Percentiles rank a stretch among this genome's conserved stretches.
Evolutionary conservation across 2,888 invertebrate genomes (phyloP).

Genomic region (Microchrysa polita): DNA sequence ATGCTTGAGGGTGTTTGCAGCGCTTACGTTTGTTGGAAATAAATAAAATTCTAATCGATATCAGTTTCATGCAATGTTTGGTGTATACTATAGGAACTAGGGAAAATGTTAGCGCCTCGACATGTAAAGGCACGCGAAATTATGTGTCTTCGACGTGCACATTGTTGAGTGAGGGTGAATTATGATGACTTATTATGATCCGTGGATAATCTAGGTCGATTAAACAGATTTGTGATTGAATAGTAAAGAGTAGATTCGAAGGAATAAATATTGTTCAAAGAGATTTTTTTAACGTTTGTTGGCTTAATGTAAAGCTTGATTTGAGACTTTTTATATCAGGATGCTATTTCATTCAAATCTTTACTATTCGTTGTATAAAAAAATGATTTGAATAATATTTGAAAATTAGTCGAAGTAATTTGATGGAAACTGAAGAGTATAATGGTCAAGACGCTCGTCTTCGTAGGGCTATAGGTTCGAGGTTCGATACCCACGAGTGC

Average conservation of each 20-base stretch:
- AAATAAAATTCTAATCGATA: slow-evolving; percentile 25
- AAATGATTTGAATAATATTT: too few relatives aligned
- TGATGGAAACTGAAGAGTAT: too few relatives aligned
- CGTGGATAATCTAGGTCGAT: background rate
- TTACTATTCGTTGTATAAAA: too few relatives aligned
- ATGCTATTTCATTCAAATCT: too few relatives aligned
- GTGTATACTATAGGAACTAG: slow-evolving; percentile 7
- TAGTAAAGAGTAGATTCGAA: background rate
- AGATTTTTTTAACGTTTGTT: too few relatives aligned
- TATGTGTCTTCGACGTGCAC: background rate
- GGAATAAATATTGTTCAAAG: too few relatives aligned
- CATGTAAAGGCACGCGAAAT: background rate
- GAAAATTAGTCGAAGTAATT: too few relatives aligned
- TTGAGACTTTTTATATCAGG: too few relatives aligned
- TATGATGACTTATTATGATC: slow-evolving; percentile 14
- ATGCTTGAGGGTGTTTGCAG: slow-evolving; percentile 3
- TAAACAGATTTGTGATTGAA: background rate
- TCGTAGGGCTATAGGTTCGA: too few relatives aligned
- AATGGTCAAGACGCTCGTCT: too few relatives aligned
- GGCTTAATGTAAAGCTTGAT: too few relatives aligned
- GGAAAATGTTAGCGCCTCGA: background rate
- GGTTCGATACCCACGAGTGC: too few relatives aligned
- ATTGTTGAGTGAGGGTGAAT: slow-evolving; percentile 4
- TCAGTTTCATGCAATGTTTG: slow-evolving; percentile 37
- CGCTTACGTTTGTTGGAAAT: background rate